Percentiles rank a stretch among this genome's conserved stretches.
Conservation (phyloP, 2,113 vertebrate genomes). For the Tragelaphus scriptus region DNA sequence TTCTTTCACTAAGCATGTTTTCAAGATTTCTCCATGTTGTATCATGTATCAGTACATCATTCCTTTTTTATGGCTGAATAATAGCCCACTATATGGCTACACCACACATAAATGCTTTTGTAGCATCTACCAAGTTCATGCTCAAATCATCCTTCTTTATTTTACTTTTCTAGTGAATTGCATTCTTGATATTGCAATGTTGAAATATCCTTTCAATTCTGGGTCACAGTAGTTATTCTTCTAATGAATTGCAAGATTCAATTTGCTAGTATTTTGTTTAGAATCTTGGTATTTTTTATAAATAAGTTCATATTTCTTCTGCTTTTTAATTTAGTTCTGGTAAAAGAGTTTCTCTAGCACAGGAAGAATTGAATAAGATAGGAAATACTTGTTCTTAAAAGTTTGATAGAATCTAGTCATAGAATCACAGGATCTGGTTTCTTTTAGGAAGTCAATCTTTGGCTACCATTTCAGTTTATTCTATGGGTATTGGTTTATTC, state of each 20-base stretch:
- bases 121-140: neutral
- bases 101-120: neutral
- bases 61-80: neutral
- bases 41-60: neutral
- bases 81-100: neutral
- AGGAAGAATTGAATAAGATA: neutral
- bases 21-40: neutral
- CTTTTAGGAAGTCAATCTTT: neutral
- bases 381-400: neutral
- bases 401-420: neutral
- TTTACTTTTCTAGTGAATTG: neutral
- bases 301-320: neutral
- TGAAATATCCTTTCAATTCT: neutral
- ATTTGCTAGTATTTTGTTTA: neutral
- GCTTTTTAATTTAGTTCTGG: neutral
- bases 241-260: neutral
- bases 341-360: neutral
- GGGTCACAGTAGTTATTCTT: neutral
- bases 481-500: neutral
- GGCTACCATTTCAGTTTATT: neutral
- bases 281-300: neutral
- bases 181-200: neutral
- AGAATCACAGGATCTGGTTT: neutral
- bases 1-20: neutral
- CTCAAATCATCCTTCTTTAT: neutral